A percentile compares a stretch with the other conserved stretches of the same genome.
Evolutionary conservation across 2,113 vertebrate species (phyloP).

Genomic region (Corynorhinus townsendii): DNA sequence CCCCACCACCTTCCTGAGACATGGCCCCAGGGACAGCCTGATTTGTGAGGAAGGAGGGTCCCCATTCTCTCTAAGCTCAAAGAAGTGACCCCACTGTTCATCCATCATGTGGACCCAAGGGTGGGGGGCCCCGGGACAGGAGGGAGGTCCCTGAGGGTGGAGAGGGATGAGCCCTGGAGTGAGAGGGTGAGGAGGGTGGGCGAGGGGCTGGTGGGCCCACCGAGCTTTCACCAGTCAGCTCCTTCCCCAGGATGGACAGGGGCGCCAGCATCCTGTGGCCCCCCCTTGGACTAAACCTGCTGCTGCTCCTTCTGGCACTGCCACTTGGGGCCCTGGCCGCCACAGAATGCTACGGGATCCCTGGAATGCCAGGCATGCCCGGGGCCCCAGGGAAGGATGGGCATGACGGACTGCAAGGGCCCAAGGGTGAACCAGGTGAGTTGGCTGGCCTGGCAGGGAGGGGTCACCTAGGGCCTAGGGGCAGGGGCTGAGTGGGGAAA

Average conservation of each 20-base stretch:
- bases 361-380: constrained; percentile 86
- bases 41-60: no score
- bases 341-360: constrained; percentile 72
- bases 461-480: not conserved
- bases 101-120: rapidly evolving
- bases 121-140: not conserved
- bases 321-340: not conserved
- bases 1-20: not conserved
- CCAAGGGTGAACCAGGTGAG: constrained; percentile 85
- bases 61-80: not conserved
- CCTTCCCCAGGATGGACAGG: constrained; percentile 13
- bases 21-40: not conserved
- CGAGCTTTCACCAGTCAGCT: not conserved
- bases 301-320: constrained; percentile 54
- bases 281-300: not conserved
- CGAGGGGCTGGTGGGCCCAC: not conserved
- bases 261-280: not conserved
- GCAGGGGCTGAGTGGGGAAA: not conserved
- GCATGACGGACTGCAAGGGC: constrained; percentile 82
- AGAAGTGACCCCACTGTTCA: not conserved
- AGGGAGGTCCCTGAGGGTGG: not conserved
- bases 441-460: not conserved
- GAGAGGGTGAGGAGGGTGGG: not conserved
- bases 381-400: constrained; percentile 90
- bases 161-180: not conserved